phyloP scores from a whole-genome alignment of 2,888 invertebrate genomes.

The Aporophyla nigra region DNA sequence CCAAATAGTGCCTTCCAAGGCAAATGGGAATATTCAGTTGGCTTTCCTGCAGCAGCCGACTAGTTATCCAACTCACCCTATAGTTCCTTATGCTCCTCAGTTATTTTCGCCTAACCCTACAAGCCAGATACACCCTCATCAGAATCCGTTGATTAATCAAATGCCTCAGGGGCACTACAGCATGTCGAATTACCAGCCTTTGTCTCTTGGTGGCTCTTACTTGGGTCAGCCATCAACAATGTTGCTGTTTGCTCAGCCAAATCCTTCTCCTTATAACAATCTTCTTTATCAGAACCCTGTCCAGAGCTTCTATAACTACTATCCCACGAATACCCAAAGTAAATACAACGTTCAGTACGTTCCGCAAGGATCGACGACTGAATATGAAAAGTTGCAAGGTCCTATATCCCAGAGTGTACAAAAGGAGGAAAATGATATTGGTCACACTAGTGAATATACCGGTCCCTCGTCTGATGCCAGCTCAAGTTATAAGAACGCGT shows the following conservation, averaged over 20 bases:
- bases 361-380: slow-evolving; percentile 72
- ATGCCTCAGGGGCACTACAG: slow-evolving; percentile 78
- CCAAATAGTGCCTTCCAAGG: slow-evolving; percentile 83
- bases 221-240: slow-evolving; percentile 83
- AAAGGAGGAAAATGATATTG: slow-evolving; percentile 84
- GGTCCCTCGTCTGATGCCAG: slow-evolving; percentile 79
- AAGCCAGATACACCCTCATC: slow-evolving; percentile 72
- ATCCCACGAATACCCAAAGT: slow-evolving; percentile 81
- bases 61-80: slow-evolving; percentile 72
- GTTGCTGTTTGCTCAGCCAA: slow-evolving; percentile 82
- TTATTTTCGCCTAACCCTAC: slow-evolving; percentile 74
- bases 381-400: slow-evolving; percentile 81
- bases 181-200: slow-evolving; percentile 77
- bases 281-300: slow-evolving; percentile 80
- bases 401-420: slow-evolving; percentile 75
- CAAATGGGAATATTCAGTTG: slow-evolving; percentile 81
- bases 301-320: slow-evolving; percentile 84
- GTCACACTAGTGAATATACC: slow-evolving; percentile 80
- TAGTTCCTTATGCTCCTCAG: slow-evolving; percentile 79
- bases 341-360: slow-evolving; percentile 80
- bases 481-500: slow-evolving; percentile 81
- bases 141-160: slow-evolving; percentile 69
- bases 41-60: slow-evolving; percentile 81
- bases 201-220: slow-evolving; percentile 77
- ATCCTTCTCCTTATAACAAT: slow-evolving; percentile 81